These are phyloP conservation scores for Orchesellides sinensis DNA, from an alignment of 2,888 invertebrate species.

Conservation along the genomic window DNA sequence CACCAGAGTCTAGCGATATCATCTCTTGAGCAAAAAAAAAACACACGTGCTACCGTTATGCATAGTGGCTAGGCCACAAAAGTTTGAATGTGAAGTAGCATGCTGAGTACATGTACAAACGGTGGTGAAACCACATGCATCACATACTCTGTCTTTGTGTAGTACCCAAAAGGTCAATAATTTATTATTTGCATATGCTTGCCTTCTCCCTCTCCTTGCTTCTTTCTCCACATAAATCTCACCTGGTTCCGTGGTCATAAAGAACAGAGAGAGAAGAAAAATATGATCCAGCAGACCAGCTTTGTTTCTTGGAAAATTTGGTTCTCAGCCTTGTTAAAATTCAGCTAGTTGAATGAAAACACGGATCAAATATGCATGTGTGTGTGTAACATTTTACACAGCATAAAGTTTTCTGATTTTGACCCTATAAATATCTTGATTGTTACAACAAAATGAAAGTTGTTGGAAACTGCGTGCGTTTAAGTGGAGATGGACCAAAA, in stretches of 20 bases:
- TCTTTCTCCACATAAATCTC: slow-evolving; percentile 47
- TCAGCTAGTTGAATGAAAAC: no score
- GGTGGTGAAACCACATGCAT: slow-evolving; percentile 25
- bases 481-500: no score
- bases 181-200: slow-evolving; percentile 46
- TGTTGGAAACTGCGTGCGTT: no score
- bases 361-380: no score
- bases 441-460: no score
- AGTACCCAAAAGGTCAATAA: slow-evolving; percentile 49
- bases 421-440: no score
- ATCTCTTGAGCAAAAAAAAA: background rate
- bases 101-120: slow-evolving; percentile 5
- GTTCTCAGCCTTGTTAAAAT: background rate
- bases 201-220: no score
- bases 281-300: no score
- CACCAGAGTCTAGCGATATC: background rate
- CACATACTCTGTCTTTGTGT: background rate
- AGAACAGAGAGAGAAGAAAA: no score
- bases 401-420: no score
- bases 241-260: slow-evolving; percentile 51
- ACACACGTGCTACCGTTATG: background rate
- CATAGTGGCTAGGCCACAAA: slow-evolving; percentile 41
- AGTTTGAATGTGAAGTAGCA: slow-evolving; percentile 28
- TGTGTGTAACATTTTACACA: no score
- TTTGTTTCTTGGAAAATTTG: no score